phyloP scores from a whole-genome alignment of 2,888 invertebrate genomes.

The Melinaea marsaeus region DNA sequence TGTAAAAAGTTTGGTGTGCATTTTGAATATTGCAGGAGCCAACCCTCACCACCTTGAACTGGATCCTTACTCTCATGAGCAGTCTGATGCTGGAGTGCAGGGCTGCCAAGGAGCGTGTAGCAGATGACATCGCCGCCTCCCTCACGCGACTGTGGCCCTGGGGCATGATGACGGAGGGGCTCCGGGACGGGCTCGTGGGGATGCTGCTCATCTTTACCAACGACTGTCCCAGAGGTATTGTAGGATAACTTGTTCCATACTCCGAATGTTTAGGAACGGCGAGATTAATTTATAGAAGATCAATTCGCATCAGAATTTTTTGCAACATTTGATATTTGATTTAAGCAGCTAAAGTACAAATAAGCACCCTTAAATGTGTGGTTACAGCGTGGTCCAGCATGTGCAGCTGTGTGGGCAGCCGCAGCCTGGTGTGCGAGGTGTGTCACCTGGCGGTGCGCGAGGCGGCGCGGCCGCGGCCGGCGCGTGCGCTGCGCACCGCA shows the following conservation, averaged over 20 bases:
- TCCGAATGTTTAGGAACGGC: not conserved
- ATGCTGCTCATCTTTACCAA: slow-evolving; percentile 81
- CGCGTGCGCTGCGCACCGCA: slow-evolving; percentile 48
- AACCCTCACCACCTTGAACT: slow-evolving; percentile 75
- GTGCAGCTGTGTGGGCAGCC: slow-evolving; percentile 58
- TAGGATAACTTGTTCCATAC: not conserved
- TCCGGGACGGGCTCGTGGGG: slow-evolving; percentile 74
- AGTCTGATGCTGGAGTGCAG: slow-evolving; percentile 77
- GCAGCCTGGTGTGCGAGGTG: slow-evolving; percentile 47
- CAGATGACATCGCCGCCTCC: slow-evolving; percentile 75
- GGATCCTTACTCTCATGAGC: slow-evolving; percentile 76
- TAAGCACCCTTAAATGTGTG: not conserved
- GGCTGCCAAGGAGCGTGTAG: slow-evolving; percentile 75
- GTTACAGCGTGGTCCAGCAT: slow-evolving; percentile 55
- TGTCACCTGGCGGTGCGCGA: slow-evolving; percentile 50
- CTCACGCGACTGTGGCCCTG: slow-evolving; percentile 83
- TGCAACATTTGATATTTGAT: no score
- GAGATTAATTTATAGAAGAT: slow-evolving; percentile 1
- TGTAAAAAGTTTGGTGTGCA: no score
- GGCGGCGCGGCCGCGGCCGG: slow-evolving; percentile 45
- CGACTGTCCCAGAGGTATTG: slow-evolving; percentile 78
- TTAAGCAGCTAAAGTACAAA: no score
- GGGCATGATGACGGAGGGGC: slow-evolving; percentile 77
- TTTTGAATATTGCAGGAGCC: slow-evolving; percentile 57
- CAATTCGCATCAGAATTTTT: not conserved